A percentile compares a stretch with the other conserved stretches of the same genome.
Evolutionary conservation across 2,797 vertebrate genomes (phyloP).

Genomic region (Clarias laeviceps): DNA sequence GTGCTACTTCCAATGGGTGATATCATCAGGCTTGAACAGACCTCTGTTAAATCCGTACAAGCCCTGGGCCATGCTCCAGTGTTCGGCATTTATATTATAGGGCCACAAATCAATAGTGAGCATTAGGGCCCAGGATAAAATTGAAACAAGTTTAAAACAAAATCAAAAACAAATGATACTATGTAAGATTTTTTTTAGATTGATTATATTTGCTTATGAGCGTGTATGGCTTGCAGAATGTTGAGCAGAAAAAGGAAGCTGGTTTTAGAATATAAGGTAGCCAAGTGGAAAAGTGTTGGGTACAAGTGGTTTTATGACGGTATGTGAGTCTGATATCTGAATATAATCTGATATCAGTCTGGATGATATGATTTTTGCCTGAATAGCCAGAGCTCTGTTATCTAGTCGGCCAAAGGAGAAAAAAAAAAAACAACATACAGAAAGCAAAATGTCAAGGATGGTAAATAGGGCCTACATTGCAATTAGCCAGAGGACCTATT

Average conservation of each 20-base stretch:
- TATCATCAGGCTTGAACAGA: constrained; percentile 32
- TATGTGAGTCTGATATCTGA: no score
- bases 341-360: constrained; percentile 64
- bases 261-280: constrained; percentile 28
- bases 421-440: constrained; percentile 65
- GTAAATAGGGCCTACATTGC: constrained; percentile 70
- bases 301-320: constrained; percentile 42
- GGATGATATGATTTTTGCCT: constrained; percentile 66
- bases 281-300: constrained; percentile 36
- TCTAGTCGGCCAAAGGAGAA: constrained; percentile 70
- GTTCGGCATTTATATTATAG: constrained; percentile 22
- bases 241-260: neutral
- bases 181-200: neutral
- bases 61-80: constrained; percentile 12
- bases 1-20: constrained; percentile 13
- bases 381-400: constrained; percentile 67
- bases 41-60: constrained; percentile 22
- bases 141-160: neutral
- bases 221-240: neutral
- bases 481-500: constrained; percentile 67
- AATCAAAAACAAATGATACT: neutral
- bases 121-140: constrained; percentile 54
- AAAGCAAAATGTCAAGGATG: constrained; percentile 74
- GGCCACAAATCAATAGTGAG: constrained; percentile 12
- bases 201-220: neutral